Conservation (phyloP, 1,140 invertebrate genomes). For the Drosophila obscura region DNA sequence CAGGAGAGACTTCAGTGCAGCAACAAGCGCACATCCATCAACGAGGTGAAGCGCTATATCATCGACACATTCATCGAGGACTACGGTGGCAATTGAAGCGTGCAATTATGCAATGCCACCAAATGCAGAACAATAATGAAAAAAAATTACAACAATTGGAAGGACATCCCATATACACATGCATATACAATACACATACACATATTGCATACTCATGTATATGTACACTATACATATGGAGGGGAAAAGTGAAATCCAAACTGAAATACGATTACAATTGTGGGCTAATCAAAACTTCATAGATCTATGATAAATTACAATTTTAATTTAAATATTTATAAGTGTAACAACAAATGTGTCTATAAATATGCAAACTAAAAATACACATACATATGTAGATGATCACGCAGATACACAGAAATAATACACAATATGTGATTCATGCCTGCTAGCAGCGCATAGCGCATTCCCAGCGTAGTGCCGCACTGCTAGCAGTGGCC, state of each 20-base stretch:
- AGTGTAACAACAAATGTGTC: constrained; percentile 26
- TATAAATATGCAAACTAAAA: constrained; percentile 28
- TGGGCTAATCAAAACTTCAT: constrained; percentile 46
- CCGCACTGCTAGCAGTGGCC: constrained; percentile 53
- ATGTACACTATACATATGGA: constrained; percentile 14
- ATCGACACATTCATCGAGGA: constrained; percentile 83
- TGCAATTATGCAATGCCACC: constrained; percentile 20
- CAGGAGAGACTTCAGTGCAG: constrained; percentile 80
- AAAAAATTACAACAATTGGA: constrained; percentile 20
- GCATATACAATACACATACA: constrained; percentile 36
- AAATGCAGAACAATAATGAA: constrained; percentile 31
- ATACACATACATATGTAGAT: constrained; percentile 22
- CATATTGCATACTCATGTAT: constrained; percentile 30
- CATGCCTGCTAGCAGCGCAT: no score
- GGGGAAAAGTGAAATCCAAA: constrained; percentile 22
- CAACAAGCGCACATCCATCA: constrained; percentile 77
- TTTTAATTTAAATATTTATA: constrained; percentile 44
- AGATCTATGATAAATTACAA: constrained; percentile 50
- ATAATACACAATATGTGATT: constrained; percentile 61
- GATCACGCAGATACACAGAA: constrained; percentile 20
- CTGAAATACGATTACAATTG: constrained; percentile 42
- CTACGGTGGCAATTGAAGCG: constrained; percentile 68
- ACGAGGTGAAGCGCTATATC: constrained; percentile 82
- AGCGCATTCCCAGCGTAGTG: no score
- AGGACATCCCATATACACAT: constrained; percentile 16